These are phyloP conservation scores for Plagodis pulveraria DNA, from an alignment of 2,888 invertebrate genomes.

Conservation along the genomic window DNA sequence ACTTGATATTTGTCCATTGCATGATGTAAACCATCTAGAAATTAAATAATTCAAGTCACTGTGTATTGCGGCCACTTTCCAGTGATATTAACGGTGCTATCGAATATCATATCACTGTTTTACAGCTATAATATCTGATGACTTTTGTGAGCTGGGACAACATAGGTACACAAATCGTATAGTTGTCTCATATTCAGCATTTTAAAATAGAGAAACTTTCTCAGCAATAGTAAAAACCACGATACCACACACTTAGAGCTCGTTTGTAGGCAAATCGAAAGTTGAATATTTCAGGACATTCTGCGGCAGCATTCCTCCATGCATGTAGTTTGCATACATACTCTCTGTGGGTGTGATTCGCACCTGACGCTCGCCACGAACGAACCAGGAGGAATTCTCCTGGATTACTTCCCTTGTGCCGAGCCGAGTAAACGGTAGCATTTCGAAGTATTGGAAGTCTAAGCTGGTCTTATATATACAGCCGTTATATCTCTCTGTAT, in stretches of 20 bases:
- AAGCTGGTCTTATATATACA: too few species aligned
- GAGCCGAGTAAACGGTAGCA: not conserved
- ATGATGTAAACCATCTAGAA: too few species aligned
- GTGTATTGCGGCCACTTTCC: too few species aligned
- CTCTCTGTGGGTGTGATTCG: slow-evolving; percentile 1
- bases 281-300: slow-evolving; percentile 27
- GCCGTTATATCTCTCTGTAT: too few species aligned
- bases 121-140: too few species aligned
- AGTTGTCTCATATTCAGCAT: slow-evolving; percentile 15
- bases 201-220: slow-evolving; percentile 11
- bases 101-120: too few species aligned
- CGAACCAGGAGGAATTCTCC: slow-evolving; percentile 3
- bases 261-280: slow-evolving; percentile 31
- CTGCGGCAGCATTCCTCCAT: slow-evolving; percentile 15
- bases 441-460: slow-evolving; percentile 8
- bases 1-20: too few species aligned
- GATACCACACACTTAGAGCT: slow-evolving; percentile 21
- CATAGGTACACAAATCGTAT: not conserved
- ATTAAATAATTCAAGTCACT: too few species aligned
- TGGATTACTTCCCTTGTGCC: not conserved
- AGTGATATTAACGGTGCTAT: too few species aligned
- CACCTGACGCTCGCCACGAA: slow-evolving; percentile 18
- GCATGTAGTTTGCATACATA: slow-evolving; percentile 22
- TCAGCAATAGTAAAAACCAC: slow-evolving; percentile 21
- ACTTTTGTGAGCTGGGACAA: too few species aligned